phyloP scores from a whole-genome alignment of 2,797 vertebrate genomes.

The Eulemur albifrons region DNA sequence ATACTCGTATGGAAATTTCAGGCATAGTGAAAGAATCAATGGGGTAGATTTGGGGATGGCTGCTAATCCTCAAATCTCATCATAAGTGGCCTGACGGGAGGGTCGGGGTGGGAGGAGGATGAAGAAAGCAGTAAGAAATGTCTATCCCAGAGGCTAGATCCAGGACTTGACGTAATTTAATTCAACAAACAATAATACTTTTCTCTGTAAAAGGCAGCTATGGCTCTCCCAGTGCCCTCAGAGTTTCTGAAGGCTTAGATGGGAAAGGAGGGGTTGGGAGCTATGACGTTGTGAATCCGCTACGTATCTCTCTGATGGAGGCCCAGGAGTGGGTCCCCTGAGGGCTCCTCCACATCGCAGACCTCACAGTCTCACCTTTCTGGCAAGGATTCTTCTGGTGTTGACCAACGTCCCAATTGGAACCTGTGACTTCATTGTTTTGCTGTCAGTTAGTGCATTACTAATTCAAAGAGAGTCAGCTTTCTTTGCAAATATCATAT shows the following conservation, averaged over 20 bases:
- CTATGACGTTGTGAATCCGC: not conserved
- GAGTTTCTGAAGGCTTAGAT: not conserved
- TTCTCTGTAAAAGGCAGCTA: not conserved
- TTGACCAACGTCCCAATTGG: not conserved
- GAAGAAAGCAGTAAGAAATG: not conserved
- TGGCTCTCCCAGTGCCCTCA: not conserved
- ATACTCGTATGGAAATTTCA: not conserved
- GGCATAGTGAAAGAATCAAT: not conserved
- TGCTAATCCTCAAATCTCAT: not conserved
- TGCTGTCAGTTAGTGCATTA: not conserved
- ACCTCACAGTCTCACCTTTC: not conserved
- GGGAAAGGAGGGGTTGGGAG: not conserved
- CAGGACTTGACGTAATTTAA: not conserved
- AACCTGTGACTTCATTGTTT: not conserved
- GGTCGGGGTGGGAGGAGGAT: rapidly evolving
- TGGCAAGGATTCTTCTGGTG: not conserved
- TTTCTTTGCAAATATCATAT: not conserved
- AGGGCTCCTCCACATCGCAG: not conserved
- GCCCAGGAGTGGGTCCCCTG: rapidly evolving
- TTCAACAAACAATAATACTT: not conserved
- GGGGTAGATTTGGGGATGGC: not conserved
- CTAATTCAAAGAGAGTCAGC: not conserved
- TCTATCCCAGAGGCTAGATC: not conserved
- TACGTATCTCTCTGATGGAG: not conserved
- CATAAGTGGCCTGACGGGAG: not conserved